Evolutionary conservation across 2,797 vertebrate species (phyloP), one percentile per base, ranked within the genome.

Genomic region (Sebastolobus altivelis): DNA sequence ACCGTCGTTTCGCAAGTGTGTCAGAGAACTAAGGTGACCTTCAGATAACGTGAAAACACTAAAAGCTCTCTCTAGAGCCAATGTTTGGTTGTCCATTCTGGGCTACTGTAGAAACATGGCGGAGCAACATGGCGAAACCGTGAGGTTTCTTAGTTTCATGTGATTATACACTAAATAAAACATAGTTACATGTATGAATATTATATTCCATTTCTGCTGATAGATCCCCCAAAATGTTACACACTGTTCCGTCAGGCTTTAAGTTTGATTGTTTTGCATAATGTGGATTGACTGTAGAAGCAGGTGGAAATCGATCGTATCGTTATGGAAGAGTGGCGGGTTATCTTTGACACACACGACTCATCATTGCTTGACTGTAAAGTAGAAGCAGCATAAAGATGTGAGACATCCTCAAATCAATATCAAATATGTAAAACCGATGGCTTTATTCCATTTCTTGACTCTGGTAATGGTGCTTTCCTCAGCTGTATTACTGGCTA

Each of bases 401-500:
- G 55, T 33, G 38, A 37, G 61, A 63, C 65, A 0, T 63, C 65
- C 38, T 16, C 2, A 22, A n/a, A 66, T 79, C 55, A 65, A 69
- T 81, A 46, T 5, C 6, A 66, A 38, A 11, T 11, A n/a, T 22
- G 12, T 58, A 11, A 74, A 43, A 63, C 27, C 4, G 20, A 73
- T 11, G 20, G 8, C 7, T 16, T 33, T 5, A 3, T 31, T 75
- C 69, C 46, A 55, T 67, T 46, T 25, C 8, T 40, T 61, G 38
- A 54, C 25, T 67, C 11, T 60, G 13, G 20, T 67, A 18, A 72
- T 67, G 22, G 16, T 27, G 40, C 35, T 18, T n/a, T 63, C 68
- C 25, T 80, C 70, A 40, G 33, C 29, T 29, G 35, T 4, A 75
- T 58, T 35, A 58, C 46, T 58, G 73, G 22, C 27, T 76, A 65